Evolutionary conservation across 2,797 vertebrate species (phyloP), one percentile per base, ranked within the genome.

Genomic region (Anomalospiza imberbis): DNA sequence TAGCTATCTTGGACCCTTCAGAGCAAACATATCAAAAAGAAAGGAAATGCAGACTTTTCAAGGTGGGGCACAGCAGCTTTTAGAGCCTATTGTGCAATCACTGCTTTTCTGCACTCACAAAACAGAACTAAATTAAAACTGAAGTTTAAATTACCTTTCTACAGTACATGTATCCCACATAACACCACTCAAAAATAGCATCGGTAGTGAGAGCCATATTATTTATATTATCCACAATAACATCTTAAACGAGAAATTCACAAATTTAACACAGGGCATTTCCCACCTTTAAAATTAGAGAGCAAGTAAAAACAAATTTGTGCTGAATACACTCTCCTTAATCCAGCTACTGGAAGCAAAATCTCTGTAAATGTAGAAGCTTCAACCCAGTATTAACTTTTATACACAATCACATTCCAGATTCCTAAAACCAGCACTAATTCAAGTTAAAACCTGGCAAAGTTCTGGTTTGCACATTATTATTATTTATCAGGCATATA

Each of bases 41-140:
- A 94, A 93, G 61, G 34, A 92, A 92, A 77, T 38, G 38, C 17
- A 75, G 57, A 65, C 54, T 93, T 91, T 53, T 31, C 62, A 89
- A 88, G 78, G 85, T 66, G 85, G 77, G 63, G 91, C 82, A 93
- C 50, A 84, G 58, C 31, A 95, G 88, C 87, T 81, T 80, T 85
- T 68, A 89, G 31, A 94, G 87, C 26, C 62, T 70, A 50, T 83
- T 91, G 66, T 84, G 82, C 66, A 95, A 95, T 53, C 44, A 42
- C 40, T 76, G 70, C 73, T 78, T 78, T 81, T 58, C 57, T 66
- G 32, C 60, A 54, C 54, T 74, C 72, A 85, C 21, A 88, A 54
- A 82, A 54, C 17, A 72, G 25, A 76, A 67, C 55, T 60, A 79
- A 86, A 85, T 48, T 76, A 73, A 85, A 89, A 70, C 44, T 66